Conservation (phyloP, 2,888 invertebrate species). For the Gymnocheta viridis region DNA sequence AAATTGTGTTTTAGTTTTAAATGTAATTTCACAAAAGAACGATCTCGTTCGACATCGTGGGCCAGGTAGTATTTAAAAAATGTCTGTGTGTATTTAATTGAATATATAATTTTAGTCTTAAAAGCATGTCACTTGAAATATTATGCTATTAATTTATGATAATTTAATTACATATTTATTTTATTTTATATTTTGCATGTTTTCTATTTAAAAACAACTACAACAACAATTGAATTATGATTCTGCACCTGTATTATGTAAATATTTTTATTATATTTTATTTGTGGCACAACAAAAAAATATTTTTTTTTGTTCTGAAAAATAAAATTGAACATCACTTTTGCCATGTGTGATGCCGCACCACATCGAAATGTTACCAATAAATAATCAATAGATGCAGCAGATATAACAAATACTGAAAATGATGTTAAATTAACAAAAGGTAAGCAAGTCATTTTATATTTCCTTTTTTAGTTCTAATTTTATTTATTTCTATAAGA, state of each 20-base stretch:
- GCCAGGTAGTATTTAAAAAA: background rate
- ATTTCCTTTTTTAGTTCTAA: background rate
- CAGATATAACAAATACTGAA: constrained; percentile 73
- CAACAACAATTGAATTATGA: constrained; percentile 38
- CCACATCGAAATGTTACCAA: constrained; percentile 7
- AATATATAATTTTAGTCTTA: background rate
- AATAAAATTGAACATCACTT: constrained; percentile 40
- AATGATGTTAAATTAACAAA: constrained; percentile 78
- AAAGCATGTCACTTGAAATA: constrained; percentile 18
- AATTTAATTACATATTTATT: background rate
- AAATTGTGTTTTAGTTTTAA: too few species aligned
- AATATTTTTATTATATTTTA: constrained; percentile 6
- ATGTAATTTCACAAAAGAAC: too few species aligned
- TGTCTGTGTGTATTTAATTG: background rate
- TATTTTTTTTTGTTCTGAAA: constrained; percentile 56
- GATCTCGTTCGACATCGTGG: too few species aligned
- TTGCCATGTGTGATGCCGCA: constrained; percentile 62
- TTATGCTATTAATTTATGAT: background rate
- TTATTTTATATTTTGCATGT: constrained; percentile 52
- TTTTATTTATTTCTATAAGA: background rate
- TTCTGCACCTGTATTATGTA: constrained; percentile 47
- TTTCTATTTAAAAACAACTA: constrained; percentile 20
- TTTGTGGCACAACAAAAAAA: constrained; percentile 53
- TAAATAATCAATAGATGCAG: constrained; percentile 72
- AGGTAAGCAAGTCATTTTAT: constrained; percentile 80